Percentiles rank a stretch among this genome's conserved stretches.
phyloP scores from a whole-genome alignment of 2,113 vertebrate genomes.

The Gymnogyps californianus region DNA sequence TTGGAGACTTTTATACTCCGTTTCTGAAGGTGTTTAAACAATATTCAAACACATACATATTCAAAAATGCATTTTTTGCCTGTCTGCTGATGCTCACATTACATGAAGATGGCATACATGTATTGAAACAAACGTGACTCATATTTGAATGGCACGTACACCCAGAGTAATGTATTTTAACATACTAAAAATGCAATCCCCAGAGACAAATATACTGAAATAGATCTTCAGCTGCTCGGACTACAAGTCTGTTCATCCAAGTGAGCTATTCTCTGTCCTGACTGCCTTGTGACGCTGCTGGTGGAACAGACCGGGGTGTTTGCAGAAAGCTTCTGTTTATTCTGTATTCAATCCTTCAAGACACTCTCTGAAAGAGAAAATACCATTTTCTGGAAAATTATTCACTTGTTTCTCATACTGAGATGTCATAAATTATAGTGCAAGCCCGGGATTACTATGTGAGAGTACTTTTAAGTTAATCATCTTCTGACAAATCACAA shows the following conservation, averaged over 20 bases:
- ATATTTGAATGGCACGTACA: not conserved
- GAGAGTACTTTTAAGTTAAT: not conserved
- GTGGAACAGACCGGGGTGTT: not conserved
- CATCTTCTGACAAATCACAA: not conserved
- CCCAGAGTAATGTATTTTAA: not conserved
- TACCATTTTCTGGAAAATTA: not conserved
- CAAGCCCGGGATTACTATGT: not conserved
- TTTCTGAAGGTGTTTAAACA: slow-evolving; percentile 3
- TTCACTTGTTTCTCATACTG: not conserved
- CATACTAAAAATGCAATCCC: not conserved
- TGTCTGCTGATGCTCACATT: not conserved
- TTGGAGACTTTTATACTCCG: not conserved
- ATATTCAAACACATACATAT: not conserved
- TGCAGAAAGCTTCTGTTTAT: not conserved
- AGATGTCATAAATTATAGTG: not conserved
- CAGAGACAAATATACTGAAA: not conserved
- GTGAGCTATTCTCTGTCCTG: not conserved
- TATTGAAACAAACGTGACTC: not conserved
- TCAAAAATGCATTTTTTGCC: not conserved
- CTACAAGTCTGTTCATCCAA: not conserved
- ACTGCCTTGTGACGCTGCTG: not conserved
- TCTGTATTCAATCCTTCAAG: not conserved
- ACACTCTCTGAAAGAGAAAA: not conserved
- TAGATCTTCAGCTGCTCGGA: not conserved
- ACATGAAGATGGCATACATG: not conserved